Base-by-base conservation (phyloP, 2,888 invertebrate genomes). In the Caenorhabditis sp. region DNA sequence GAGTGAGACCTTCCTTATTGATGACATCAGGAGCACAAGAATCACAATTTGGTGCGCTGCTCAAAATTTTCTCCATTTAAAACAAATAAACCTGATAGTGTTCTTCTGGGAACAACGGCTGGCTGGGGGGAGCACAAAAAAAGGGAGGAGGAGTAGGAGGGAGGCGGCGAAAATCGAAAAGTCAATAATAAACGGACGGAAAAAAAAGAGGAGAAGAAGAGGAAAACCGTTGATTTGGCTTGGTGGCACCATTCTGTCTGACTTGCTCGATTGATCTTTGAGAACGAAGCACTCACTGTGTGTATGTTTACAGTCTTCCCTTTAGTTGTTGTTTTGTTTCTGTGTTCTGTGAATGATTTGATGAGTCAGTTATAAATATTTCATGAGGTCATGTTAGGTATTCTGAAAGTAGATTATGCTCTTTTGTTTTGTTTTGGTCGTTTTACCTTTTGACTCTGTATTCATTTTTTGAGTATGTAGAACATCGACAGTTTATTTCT, bases 201-300 rank as follows among this genome's bases (percentile, higher is more conserved):
- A 56, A 56, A 25, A 26, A 26, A 17, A 17, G 27, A 26, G 56
- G 8, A 10, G 26, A 26, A 12, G 21, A n/a, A 21, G 25, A 53
- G 53, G 23, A 8, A 53, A 53, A 53, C 53, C 21, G 53, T 53
- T 53, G 23, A 53, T 5, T 12, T 7, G 31, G 10, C 31, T 23
- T 21, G 58, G 61, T 66, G 70, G 70, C 70, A 70, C 70, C 70
- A 66, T 63, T 59, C 43, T 66, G 70, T 70, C 70, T 70, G 70
- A 63, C 63, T 38, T 25, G 25, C 49, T 38, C 36, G 43, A 63
- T 31, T 27, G 38, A 43, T 43, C 43, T 43, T 43, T 43, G 43
- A 43, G 14, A 43, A 31, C 10, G 31, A 31, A 43, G 14, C 43
- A 56, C 53, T 43, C 60, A 57, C 63, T 20, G n/a, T 27, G 38